Conservation (phyloP, 2,113 vertebrate genomes). For the Dromiciops gliroides region DNA sequence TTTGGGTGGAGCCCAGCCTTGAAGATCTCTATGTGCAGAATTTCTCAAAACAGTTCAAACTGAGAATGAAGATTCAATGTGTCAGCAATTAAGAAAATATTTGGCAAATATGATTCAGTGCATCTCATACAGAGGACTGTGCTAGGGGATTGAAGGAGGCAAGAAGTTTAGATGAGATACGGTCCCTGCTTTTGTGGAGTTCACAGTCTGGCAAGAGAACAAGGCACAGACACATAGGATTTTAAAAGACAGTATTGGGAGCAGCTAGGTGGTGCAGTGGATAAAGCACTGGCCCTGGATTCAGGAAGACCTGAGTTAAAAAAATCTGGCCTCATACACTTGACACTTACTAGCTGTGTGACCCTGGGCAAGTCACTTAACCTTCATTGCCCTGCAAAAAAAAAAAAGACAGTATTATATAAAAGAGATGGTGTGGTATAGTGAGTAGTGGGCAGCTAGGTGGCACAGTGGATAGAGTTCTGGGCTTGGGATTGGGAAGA, state of each 20-base stretch:
- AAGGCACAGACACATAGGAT: background rate
- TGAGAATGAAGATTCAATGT: background rate
- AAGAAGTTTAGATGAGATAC: background rate
- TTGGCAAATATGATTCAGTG: background rate
- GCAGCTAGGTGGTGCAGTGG: too few species aligned
- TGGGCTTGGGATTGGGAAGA: too few species aligned
- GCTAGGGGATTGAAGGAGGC: background rate
- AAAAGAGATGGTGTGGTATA: too few species aligned
- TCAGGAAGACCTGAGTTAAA: background rate
- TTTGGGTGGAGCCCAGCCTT: constrained; percentile 50
- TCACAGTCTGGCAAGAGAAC: background rate
- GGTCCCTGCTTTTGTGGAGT: background rate
- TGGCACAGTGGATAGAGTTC: too few species aligned
- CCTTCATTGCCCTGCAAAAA: background rate
- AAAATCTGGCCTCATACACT: background rate
- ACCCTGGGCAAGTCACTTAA: background rate
- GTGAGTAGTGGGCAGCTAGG: too few species aligned
- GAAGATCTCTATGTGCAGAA: constrained; percentile 7
- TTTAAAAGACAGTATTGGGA: background rate
- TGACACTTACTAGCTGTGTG: too few species aligned
- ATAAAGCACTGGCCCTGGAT: background rate
- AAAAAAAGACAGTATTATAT: too few species aligned
- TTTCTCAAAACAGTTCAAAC: background rate
- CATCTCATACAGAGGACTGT: background rate
- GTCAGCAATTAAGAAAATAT: background rate